A percentile compares a stretch with the other conserved stretches of the same genome.
Evolutionary conservation across 2,888 invertebrate genomes (phyloP).

Genomic region (Fragum sueziense): DNA sequence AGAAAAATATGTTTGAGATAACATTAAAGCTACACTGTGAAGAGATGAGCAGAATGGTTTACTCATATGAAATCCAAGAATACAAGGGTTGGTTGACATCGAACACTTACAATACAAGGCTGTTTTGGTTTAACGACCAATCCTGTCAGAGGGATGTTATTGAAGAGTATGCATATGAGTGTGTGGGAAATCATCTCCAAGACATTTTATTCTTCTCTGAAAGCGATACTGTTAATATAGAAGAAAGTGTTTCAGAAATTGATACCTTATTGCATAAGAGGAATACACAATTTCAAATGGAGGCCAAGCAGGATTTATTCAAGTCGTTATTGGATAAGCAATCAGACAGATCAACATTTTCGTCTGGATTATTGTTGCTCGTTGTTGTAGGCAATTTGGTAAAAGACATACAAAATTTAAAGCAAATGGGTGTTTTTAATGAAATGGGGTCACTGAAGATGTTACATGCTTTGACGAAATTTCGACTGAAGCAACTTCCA

Average conservation of each 20-base stretch:
- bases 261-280: background rate
- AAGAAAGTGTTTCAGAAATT: background rate
- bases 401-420: background rate
- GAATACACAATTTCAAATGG: background rate
- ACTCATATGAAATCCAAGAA: background rate
- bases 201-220: background rate
- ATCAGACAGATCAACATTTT: background rate
- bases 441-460: background rate
- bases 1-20: background rate
- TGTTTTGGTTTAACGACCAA: background rate
- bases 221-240: background rate
- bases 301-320: background rate
- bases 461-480: background rate
- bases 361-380: background rate
- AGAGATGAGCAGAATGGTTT: background rate
- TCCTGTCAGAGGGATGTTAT: background rate
- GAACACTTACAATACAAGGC: background rate
- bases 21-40: background rate
- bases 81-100: background rate
- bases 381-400: conserved; percentile 13
- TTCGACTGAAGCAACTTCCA: conserved; percentile 1
- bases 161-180: background rate
- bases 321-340: background rate
- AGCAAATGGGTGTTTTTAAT: background rate
- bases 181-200: conserved; percentile 1